Evolutionary conservation across 2,888 invertebrate species (phyloP), one percentile per base, ranked within the genome.

Genomic region (Ctena decussata): DNA sequence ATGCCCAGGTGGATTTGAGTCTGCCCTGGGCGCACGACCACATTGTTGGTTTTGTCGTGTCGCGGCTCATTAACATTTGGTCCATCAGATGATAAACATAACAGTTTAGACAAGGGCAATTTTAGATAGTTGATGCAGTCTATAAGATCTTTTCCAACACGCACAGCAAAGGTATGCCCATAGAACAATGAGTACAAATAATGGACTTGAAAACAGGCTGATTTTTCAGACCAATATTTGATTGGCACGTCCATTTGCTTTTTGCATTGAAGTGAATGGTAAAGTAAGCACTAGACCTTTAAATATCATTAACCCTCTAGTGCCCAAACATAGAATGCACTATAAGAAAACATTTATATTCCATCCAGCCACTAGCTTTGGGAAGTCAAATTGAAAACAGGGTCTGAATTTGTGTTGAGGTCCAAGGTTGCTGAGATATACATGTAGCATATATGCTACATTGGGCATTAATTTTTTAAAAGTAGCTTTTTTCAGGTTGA

Each of bases 61-160:
- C n/a, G 37, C n/a, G n/a, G n/a, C 69, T 77, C 65, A 39, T 65
- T 77, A 39, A 77, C 77, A 77, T 77, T 77, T 39, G 65, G 65
- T 24, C 69, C 65, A 77, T 77, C 77, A 27, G 65, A 41, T 41
- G 30, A n/a, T 65, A 49, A 15, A 11, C 8, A 41, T 41, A 41
- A 6, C 15, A 41, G 15, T 15, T 11, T 11, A 41, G 6, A 6
- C 44, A 77, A 53, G n/a, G 74, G 57, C 24, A 74, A 53, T 74
- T 18, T 30, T 35, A 53, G 49, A 37, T 74, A 37, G 35, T 74
- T 46, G 32, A 74, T 35, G 21, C 44, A 44, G 21, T 74, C 74
- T 30, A 74, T 46, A 35, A 53, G 53, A 53, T 24, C 74, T 74
- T 74, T 46, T 46, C 74, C 46, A 74, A 74, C 57, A 74, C 49